These are phyloP conservation scores for Hyalella azteca DNA, from an alignment of 2,888 invertebrate species.

Conservation along the genomic window DNA sequence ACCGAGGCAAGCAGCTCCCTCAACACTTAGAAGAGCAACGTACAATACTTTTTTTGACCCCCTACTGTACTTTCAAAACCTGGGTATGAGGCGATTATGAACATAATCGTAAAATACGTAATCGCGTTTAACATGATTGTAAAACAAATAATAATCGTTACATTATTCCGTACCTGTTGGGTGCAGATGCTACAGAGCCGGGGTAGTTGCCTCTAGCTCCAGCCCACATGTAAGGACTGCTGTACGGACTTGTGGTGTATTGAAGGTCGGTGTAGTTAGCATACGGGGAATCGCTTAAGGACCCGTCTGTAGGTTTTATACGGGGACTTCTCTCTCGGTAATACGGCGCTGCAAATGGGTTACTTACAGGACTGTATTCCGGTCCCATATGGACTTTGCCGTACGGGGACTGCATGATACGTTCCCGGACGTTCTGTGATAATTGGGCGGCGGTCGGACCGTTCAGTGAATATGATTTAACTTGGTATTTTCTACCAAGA, in stretches of 20 bases:
- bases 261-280: conserved; percentile 60
- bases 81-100: too few species aligned
- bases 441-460: conserved; percentile 85
- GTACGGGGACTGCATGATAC: conserved; percentile 70
- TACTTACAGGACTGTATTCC: conserved; percentile 48
- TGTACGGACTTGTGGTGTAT: conserved; percentile 60
- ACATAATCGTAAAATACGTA: too few species aligned
- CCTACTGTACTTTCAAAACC: too few species aligned
- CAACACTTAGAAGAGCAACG: too few species aligned
- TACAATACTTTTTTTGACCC: too few species aligned
- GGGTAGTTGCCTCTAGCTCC: conserved; percentile 68
- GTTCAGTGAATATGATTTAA: conserved; percentile 83
- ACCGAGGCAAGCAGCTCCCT: too few species aligned
- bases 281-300: conserved; percentile 73
- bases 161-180: conserved; percentile 49
- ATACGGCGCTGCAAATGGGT: conserved; percentile 51
- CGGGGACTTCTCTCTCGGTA: conserved; percentile 59
- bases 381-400: conserved; percentile 71
- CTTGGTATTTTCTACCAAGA: conserved; percentile 62
- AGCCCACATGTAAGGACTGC: conserved; percentile 83
- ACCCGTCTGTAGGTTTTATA: conserved; percentile 69
- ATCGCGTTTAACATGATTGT: too few species aligned
- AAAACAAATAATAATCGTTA: too few species aligned
- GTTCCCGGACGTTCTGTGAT: conserved; percentile 83
- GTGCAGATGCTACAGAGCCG: conserved; percentile 54